Evolutionary conservation across 2,797 vertebrate species (phyloP), one percentile per base, ranked within the genome.

Genomic region (Aulostomus chinensis): DNA sequence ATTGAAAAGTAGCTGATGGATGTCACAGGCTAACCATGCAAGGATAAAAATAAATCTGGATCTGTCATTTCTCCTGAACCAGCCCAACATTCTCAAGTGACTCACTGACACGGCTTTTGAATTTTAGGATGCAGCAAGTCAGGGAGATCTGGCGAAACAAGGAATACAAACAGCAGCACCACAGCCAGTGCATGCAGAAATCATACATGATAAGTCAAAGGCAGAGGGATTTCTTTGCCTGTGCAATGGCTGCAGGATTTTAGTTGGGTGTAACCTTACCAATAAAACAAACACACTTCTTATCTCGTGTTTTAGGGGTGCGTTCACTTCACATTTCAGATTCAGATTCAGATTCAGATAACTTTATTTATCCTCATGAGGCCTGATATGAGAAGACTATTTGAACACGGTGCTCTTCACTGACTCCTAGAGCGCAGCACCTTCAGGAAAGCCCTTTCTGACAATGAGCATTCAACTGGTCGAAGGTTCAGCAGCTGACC

Each of bases 241-340:
- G 1, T 24, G 49, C 13, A 8, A 11, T 32, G 26, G 13, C 10
- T 34, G 14, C 12, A 29, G n/a, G 28, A 26, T 5, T 28, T 40
- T 9, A 20, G 21, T 21, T 30, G 16, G 58, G 68, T 41, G 58
- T 55, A 26, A 60, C 40, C 54, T 13, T 1, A 18, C 29, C 9
- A 17, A 22, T 36, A 41, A 58, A 59, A 51, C 38, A 66, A 65
- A 80, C 51, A 7, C 36, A 49, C 38, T 41, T 12, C 53, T 72
- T 66, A 77, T 80, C 78, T 72, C 8, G 42, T 36, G 64, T 18
- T 33, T 60, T 11, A 57, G 36, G 12, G 18, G 42, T 51, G 54
- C 2, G 43, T 52, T 57, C 50, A 41, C 14, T 37, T 26, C n/a
- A 28, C 41, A 59, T 9, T 9, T 25, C 6, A 25, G n/a, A n/a